phyloP scores from a whole-genome alignment of 2,113 vertebrate genomes.

The Mesocricetus auratus region DNA sequence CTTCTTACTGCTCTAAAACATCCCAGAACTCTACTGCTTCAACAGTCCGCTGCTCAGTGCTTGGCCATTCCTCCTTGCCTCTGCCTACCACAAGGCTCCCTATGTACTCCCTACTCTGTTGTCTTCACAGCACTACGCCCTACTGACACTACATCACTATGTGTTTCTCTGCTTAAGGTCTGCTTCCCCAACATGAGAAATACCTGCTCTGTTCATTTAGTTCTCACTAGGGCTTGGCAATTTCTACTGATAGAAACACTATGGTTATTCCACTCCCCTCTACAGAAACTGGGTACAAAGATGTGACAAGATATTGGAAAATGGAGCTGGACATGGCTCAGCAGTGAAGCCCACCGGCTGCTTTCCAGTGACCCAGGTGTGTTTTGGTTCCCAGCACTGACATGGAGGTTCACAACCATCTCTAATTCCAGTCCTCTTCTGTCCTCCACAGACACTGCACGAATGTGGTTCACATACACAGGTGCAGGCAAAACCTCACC shows the following conservation, averaged over 20 bases:
- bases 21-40: neutral
- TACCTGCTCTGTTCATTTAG: neutral
- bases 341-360: neutral
- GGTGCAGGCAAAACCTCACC: neutral
- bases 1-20: neutral
- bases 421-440: neutral
- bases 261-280: neutral
- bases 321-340: neutral
- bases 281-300: neutral
- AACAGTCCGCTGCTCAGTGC: too few relatives aligned
- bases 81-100: neutral
- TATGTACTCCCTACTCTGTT: neutral
- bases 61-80: too few relatives aligned
- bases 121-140: neutral
- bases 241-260: neutral
- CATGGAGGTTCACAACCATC: neutral
- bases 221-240: neutral
- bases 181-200: neutral
- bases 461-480: neutral
- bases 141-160: neutral
- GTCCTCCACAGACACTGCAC: too few relatives aligned
- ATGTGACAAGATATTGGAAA: neutral
- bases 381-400: neutral
- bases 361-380: neutral
- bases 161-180: neutral